Evolutionary conservation across 64 coral and sea anemone genomes (phyloP).

Genomic region (Anthopleura sola): DNA sequence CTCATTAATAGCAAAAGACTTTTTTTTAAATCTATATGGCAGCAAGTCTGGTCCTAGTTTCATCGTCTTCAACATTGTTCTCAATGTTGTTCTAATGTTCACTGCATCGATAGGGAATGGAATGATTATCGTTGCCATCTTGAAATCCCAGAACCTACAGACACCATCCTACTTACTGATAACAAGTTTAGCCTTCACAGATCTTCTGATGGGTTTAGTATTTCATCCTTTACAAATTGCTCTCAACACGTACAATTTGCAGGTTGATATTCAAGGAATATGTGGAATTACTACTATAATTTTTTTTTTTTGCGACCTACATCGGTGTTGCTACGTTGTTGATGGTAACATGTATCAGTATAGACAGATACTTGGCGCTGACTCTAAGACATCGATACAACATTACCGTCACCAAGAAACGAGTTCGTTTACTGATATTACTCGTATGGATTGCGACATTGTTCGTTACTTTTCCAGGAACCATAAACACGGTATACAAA

Average conservation of each 20-base stretch:
- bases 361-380: conserved; percentile 2
- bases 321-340: background rate
- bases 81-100: background rate
- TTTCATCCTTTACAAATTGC: background rate
- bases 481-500: background rate
- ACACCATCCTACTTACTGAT: background rate
- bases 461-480: background rate
- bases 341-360: background rate
- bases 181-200: background rate
- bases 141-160: background rate
- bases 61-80: background rate
- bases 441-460: background rate
- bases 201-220: background rate
- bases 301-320: background rate
- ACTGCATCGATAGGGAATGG: background rate
- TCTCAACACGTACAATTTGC: background rate
- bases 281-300: background rate
- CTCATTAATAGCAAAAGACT: no score
- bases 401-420: conserved; percentile 15
- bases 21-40: no score
- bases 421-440: background rate
- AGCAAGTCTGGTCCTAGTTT: background rate
- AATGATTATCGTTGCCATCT: background rate
- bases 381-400: conserved; percentile 6
- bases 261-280: background rate